These are phyloP conservation scores for Colistium nudipinnis DNA, from an alignment of 2,113 vertebrate species.

Conservation along the genomic window DNA sequence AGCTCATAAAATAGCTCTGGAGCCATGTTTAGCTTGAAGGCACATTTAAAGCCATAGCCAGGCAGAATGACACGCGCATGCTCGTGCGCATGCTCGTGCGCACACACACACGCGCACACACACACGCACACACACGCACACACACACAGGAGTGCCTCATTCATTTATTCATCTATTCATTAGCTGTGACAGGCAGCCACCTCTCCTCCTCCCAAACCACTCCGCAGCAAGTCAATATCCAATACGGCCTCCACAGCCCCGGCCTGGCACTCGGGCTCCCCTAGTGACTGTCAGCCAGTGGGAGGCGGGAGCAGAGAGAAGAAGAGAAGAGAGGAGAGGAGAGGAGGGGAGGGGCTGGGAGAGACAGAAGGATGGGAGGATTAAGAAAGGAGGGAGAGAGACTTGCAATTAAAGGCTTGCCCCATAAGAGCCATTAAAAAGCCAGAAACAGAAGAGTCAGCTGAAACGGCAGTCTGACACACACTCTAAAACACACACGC, in stretches of 20 bases:
- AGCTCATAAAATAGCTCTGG: constrained; percentile 49
- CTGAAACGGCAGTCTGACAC: constrained; percentile 77
- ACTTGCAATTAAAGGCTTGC: constrained; percentile 82
- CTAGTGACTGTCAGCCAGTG: constrained; percentile 71
- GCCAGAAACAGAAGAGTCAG: constrained; percentile 79
- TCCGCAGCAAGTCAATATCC: constrained; percentile 80
- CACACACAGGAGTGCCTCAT: constrained; percentile 62
- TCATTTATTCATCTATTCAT: constrained; percentile 83
- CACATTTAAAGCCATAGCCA: constrained; percentile 37
- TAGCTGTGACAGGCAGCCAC: constrained; percentile 80
- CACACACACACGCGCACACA: constrained; percentile 24
- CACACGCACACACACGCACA: neutral
- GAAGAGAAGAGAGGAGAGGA: constrained; percentile 45
- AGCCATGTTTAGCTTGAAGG: constrained; percentile 18
- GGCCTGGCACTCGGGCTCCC: constrained; percentile 67
- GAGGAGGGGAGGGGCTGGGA: constrained; percentile 62
- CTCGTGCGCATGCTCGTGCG: constrained; percentile 18
- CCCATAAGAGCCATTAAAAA: constrained; percentile 82
- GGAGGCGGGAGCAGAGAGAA: constrained; percentile 65
- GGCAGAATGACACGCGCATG: constrained; percentile 24
- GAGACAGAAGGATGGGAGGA: constrained; percentile 76
- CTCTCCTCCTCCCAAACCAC: constrained; percentile 79
- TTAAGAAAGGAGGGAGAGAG: constrained; percentile 77
- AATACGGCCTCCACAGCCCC: constrained; percentile 70
- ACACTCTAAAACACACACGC: constrained; percentile 58